These are phyloP conservation scores for Megalurothrips usitatus DNA, from an alignment of 2,888 invertebrate genomes.

Conservation along the genomic window DNA sequence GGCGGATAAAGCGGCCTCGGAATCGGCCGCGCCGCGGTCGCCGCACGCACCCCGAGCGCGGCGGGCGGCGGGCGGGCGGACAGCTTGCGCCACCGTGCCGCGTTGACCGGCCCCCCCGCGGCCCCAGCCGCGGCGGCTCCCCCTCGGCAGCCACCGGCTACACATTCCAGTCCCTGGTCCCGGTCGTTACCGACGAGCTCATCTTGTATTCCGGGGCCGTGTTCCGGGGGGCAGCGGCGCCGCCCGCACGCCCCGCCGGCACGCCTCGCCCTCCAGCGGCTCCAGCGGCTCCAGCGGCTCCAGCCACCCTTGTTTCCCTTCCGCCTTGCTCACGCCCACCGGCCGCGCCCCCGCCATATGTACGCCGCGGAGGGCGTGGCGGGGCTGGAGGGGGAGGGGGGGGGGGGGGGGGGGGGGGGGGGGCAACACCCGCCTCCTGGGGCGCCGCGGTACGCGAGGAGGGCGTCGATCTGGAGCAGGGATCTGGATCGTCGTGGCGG, in stretches of 20 bases:
- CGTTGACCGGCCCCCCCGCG: neutral
- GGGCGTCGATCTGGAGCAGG: no score
- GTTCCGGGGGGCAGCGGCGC: neutral
- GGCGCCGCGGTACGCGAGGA: no score
- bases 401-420: no score
- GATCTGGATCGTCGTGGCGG: no score
- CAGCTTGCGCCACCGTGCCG: no score
- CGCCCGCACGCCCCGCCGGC: neutral
- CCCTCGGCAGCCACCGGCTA: neutral
- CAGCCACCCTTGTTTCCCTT: neutral
- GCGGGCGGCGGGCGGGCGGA: no score
- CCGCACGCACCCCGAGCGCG: neutral
- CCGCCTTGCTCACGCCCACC: neutral
- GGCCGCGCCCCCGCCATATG: neutral
- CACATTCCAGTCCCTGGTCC: constrained; percentile 6
- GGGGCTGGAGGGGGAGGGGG: no score
- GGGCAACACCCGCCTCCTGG: no score
- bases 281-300: neutral
- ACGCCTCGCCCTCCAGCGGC: neutral
- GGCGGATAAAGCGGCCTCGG: neutral
- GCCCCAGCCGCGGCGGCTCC: neutral
- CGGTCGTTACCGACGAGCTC: neutral
- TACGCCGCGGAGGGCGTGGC: neutral
- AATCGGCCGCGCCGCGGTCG: neutral
- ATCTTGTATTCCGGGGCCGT: neutral